Evolutionary conservation across 2,113 vertebrate genomes (phyloP).

Genomic region (Rhegmatorhina hoffmannsi): DNA sequence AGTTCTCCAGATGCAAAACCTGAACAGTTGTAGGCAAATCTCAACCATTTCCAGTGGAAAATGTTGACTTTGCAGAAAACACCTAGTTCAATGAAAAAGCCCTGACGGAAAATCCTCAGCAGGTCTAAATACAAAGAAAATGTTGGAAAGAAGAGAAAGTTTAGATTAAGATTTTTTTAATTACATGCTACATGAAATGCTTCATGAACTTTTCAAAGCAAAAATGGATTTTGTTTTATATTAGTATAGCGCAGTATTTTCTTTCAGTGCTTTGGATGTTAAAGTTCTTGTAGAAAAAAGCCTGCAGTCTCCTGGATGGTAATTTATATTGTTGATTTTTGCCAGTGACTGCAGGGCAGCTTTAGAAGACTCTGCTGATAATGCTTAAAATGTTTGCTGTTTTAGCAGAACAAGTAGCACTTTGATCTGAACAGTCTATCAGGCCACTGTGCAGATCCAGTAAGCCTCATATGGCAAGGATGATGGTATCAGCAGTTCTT

Average conservation of each 20-base stretch:
- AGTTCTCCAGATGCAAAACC: neutral
- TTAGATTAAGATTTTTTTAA: constrained; percentile 37
- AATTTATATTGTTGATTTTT: neutral
- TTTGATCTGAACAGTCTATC: neutral
- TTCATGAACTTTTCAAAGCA: neutral
- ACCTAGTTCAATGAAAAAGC: neutral
- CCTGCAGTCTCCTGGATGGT: neutral
- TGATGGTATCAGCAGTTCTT: neutral
- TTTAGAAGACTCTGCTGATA: constrained; percentile 23
- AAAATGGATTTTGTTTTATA: neutral
- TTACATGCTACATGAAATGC: neutral
- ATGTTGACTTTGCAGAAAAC: constrained; percentile 33
- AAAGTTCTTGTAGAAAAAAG: neutral
- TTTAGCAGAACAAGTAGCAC: neutral
- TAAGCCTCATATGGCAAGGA: neutral
- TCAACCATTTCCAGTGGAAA: constrained; percentile 41
- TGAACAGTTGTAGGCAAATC: constrained; percentile 10
- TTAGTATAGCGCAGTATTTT: neutral
- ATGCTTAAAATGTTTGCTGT: neutral
- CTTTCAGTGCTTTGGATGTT: neutral
- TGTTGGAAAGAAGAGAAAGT: neutral
- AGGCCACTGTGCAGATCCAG: neutral
- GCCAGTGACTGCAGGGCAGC: neutral
- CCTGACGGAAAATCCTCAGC: constrained; percentile 22
- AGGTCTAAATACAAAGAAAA: constrained; percentile 30